phyloP scores from a whole-genome alignment of 2,797 vertebrate species.

The Furcifer pardalis region DNA sequence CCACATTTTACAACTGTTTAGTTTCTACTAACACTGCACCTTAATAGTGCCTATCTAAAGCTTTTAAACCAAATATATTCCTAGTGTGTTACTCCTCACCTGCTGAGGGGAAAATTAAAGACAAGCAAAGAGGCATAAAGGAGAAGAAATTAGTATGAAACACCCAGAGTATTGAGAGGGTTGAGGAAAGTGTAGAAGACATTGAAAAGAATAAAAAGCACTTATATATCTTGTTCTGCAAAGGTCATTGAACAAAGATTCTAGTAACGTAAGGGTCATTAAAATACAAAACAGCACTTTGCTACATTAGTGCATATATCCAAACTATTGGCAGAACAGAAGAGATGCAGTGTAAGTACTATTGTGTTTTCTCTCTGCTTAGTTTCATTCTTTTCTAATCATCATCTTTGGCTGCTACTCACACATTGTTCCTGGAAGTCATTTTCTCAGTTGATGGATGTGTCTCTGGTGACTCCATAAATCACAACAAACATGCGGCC shows the following conservation, averaged over 20 bases:
- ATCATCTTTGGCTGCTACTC: too few relatives aligned
- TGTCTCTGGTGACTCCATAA: too few relatives aligned
- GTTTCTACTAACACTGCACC: constrained; percentile 27
- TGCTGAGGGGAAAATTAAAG: constrained; percentile 39
- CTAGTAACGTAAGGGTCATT: constrained; percentile 69
- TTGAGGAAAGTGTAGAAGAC: constrained; percentile 44
- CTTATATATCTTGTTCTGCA: constrained; percentile 40
- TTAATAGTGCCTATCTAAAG: constrained; percentile 32
- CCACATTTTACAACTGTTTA: constrained; percentile 25
- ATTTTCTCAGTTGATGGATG: too few relatives aligned
- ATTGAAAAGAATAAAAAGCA: constrained; percentile 43
- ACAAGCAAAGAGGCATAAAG: constrained; percentile 44
- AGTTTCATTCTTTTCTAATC: constrained; percentile 53
- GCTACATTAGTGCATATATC: constrained; percentile 48
- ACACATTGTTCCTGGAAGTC: too few relatives aligned
- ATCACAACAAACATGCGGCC: too few relatives aligned
- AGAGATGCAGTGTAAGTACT: constrained; percentile 55
- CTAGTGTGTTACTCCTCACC: constrained; percentile 14
- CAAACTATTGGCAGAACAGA: constrained; percentile 33
- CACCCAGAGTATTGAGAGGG: constrained; percentile 40
- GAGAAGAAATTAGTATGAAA: constrained; percentile 30
- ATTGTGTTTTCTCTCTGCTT: constrained; percentile 45
- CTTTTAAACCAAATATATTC: constrained; percentile 46
- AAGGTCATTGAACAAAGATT: constrained; percentile 50
- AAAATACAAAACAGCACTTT: constrained; percentile 64